Percentiles rank a stretch among this genome's conserved stretches.
These are phyloP conservation scores for Campylomormyrus numenius DNA, from an alignment of 2,113 vertebrate species.

Conservation along the genomic window DNA sequence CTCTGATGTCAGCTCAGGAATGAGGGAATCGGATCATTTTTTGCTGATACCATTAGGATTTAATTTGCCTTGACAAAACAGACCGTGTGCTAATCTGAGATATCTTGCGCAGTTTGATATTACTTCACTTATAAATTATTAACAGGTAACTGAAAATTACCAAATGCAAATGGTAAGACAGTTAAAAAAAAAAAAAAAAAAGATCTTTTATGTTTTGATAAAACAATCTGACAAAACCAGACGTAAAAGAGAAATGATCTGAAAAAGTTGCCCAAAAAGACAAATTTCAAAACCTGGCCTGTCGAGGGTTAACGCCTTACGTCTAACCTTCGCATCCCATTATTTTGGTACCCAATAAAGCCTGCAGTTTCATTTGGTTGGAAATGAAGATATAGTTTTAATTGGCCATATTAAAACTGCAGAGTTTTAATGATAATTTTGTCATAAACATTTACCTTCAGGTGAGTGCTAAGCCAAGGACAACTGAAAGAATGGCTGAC, in stretches of 20 bases:
- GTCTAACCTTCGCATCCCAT: conserved; percentile 41
- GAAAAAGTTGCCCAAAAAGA: not conserved
- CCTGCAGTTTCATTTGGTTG: conserved; percentile 58
- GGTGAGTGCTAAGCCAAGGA: conserved; percentile 61
- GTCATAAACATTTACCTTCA: conserved; percentile 82
- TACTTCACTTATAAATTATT: not conserved
- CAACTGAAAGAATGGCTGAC: conserved; percentile 24
- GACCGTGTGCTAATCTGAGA: not conserved
- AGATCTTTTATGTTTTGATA: not conserved
- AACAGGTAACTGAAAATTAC: not conserved
- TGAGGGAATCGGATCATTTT: not conserved
- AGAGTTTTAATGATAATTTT: conserved; percentile 65
- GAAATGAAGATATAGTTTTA: conserved; percentile 75
- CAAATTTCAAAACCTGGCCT: not conserved
- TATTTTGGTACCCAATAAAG: conserved; percentile 57
- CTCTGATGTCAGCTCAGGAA: not conserved
- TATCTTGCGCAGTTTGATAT: not conserved
- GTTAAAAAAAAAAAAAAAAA: not conserved
- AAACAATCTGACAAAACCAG: not conserved
- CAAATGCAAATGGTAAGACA: not conserved
- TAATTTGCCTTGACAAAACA: not conserved
- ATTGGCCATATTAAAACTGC: conserved; percentile 74
- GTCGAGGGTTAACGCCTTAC: conserved; percentile 39
- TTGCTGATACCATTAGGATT: not conserved
- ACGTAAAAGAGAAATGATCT: not conserved